Evolutionary conservation across 2,888 invertebrate species (phyloP), one percentile per base, ranked within the genome.

Genomic region (Atethmia centrago): DNA sequence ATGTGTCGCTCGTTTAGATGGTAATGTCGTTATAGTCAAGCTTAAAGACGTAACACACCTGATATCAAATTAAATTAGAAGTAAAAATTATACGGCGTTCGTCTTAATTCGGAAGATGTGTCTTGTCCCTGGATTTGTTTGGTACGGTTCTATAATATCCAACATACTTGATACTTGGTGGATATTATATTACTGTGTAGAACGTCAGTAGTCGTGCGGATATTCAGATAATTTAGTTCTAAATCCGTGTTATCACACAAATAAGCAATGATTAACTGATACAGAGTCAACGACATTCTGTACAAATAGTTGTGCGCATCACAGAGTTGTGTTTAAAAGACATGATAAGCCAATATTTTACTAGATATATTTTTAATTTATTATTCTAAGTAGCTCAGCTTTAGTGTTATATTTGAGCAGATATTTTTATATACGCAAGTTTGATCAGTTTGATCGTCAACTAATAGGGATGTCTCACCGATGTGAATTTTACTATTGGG

Each of bases 341-440:
- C 88, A 88, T 82, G 77, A 71, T 79, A 72, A 74, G 82, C 76
- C 71, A 80, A 82, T 79, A 84, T 85, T 82, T 71, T 71, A 74
- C 51, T 82, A 85, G 72, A 53, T 79, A 73, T 80, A 80, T 68
- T 70, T 82, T 83, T 87, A 78, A 84, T 83, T 84, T 85, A 86
- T 78, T 85, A 86, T 74, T 78, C 42, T 87, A 84, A 84, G 81
- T 85, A 81, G 86, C 84, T 86, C 86, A 85, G 85, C 83, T 87
- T 87, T 85, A 87, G 83, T 85, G 56, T 72, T 87, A 85, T 87
- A 88, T 85, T 84, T 84, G 85, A 86, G 84, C 81, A 71, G 83
- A 87, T 90, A 87, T 90, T 89, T 89, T 90, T 90, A 82, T 88
- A 90, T 83, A 73, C 83, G 78, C 84, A 77, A 85, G 62, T 77